Conservation (phyloP, 2,113 vertebrate genomes). For the Rhea americana region DNA sequence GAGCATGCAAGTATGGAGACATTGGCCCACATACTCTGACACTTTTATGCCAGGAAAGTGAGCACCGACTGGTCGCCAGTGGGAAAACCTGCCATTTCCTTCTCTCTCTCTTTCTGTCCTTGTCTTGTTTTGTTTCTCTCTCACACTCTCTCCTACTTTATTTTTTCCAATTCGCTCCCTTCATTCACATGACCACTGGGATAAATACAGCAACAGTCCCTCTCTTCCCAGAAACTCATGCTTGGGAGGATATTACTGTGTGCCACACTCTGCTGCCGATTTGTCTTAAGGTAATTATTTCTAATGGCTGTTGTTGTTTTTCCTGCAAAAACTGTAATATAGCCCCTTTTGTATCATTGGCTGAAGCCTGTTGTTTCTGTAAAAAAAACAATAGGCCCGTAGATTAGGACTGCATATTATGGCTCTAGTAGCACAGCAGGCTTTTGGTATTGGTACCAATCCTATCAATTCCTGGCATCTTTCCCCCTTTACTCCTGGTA, state of each 20-base stretch:
- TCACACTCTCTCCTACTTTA: slow-evolving; percentile 3
- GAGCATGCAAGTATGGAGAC: background rate
- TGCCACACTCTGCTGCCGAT: slow-evolving; percentile 39
- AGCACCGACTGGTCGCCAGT: fast-evolving
- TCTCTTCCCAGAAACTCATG: slow-evolving; percentile 26
- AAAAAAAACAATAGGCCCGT: slow-evolving; percentile 77
- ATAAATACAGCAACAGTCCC: slow-evolving; percentile 38
- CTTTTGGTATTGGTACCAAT: slow-evolving; percentile 78
- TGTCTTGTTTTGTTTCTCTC: background rate
- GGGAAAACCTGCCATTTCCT: background rate
- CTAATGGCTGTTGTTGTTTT: slow-evolving; percentile 72
- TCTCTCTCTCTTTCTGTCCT: background rate
- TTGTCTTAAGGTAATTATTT: slow-evolving; percentile 74
- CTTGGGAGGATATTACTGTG: slow-evolving; percentile 59
- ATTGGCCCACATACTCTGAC: fast-evolving
- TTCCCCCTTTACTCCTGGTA: slow-evolving; percentile 81
- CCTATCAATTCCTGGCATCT: slow-evolving; percentile 82
- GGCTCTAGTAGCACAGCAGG: slow-evolving; percentile 80
- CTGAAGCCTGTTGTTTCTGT: slow-evolving; percentile 80
- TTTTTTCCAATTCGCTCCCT: background rate
- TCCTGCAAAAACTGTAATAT: slow-evolving; percentile 76
- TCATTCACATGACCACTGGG: background rate
- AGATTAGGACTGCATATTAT: slow-evolving; percentile 81
- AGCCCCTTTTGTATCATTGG: slow-evolving; percentile 72
- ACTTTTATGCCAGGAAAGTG: background rate